Evolutionary conservation across 2,888 invertebrate species (phyloP).

Genomic region (Drosophila antonietae): DNA sequence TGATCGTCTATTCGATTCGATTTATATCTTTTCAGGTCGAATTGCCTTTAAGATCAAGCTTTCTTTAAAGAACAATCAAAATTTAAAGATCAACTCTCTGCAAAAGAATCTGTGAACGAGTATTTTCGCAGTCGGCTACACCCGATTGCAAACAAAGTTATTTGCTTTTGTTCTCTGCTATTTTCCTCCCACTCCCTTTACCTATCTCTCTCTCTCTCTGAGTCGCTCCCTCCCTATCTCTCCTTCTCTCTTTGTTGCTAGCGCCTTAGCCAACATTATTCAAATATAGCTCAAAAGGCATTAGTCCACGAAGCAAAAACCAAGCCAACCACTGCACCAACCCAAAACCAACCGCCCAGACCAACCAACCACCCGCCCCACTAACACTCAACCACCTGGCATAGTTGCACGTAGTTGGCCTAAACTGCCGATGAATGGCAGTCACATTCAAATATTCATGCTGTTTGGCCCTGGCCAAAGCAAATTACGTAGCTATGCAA

Average conservation of each 20-base stretch:
- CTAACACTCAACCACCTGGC: slow-evolving; percentile 28
- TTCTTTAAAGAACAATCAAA: no score
- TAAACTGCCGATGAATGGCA: slow-evolving; percentile 53
- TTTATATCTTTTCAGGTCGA: no score
- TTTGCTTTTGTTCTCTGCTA: slow-evolving; percentile 1
- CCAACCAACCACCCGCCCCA: background rate
- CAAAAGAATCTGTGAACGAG: background rate
- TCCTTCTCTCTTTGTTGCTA: slow-evolving; percentile 1
- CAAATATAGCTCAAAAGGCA: slow-evolving; percentile 20
- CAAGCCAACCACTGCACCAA: slow-evolving; percentile 5
- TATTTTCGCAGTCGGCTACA: background rate
- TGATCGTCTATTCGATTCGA: no score
- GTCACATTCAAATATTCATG: slow-evolving; percentile 71
- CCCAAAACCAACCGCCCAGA: background rate
- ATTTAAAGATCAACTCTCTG: no score
- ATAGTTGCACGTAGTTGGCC: slow-evolving; percentile 29
- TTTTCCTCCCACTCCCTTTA: background rate
- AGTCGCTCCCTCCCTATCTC: background rate
- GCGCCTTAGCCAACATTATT: slow-evolving; percentile 30
- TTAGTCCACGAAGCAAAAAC: slow-evolving; percentile 15
- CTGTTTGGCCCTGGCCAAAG: slow-evolving; percentile 61
- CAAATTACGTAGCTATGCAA: slow-evolving; percentile 76
- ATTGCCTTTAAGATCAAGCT: no score
- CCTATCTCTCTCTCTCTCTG: background rate
- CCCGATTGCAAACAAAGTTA: background rate